Percentiles rank a stretch among this genome's conserved stretches.
phyloP scores from a whole-genome alignment of 1,140 invertebrate genomes.

The Cotesia chilonis region DNA sequence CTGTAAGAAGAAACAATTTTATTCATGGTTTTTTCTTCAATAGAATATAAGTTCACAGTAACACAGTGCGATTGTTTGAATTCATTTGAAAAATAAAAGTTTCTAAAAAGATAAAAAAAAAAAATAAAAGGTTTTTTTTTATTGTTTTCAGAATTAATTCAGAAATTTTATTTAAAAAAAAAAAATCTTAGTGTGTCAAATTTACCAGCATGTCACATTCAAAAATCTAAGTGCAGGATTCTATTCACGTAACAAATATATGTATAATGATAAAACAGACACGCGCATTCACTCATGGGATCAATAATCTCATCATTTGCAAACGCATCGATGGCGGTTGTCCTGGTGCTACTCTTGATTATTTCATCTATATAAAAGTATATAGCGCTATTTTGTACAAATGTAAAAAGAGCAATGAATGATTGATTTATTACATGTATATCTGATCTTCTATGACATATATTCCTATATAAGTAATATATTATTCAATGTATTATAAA shows the following conservation, averaged over 20 bases:
- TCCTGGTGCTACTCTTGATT: slow-evolving; percentile 19
- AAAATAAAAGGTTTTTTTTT: background rate
- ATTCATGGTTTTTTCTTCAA: too few species aligned
- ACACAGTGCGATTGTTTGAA: too few species aligned
- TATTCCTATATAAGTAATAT: too few species aligned
- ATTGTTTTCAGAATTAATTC: background rate
- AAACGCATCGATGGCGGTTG: slow-evolving; percentile 35
- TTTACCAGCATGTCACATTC: slow-evolving; percentile 12
- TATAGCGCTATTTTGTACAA: background rate
- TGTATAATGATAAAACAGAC: slow-evolving; percentile 20
- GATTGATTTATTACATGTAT: background rate
- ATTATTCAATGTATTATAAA: background rate
- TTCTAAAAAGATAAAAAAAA: too few species aligned
- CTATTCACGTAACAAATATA: background rate
- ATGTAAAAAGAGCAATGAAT: background rate
- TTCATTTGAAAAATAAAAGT: too few species aligned
- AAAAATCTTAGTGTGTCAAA: background rate
- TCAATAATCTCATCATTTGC: slow-evolving; percentile 46
- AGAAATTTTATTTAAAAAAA: background rate
- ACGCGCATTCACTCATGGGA: slow-evolving; percentile 36
- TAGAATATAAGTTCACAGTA: too few species aligned
- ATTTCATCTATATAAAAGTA: background rate
- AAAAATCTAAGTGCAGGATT: slow-evolving; percentile 19
- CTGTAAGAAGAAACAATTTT: too few species aligned
- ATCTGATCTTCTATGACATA: background rate